Evolutionary conservation across 2,888 invertebrate genomes (phyloP).

Genomic region (Drosophila nr. medialis): DNA sequence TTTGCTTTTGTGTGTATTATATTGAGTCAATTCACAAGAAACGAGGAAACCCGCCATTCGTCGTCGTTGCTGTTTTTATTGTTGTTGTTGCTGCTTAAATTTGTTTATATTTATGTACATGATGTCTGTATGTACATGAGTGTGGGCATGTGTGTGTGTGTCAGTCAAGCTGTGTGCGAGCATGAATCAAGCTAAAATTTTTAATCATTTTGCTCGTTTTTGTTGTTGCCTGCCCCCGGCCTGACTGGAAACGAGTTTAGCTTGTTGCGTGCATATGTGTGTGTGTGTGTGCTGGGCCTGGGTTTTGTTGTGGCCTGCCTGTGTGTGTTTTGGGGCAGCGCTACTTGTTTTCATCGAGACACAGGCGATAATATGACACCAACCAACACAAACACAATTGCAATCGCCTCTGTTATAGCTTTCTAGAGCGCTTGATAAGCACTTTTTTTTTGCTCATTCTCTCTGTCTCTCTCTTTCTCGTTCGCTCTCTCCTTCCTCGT

Average conservation of each 20-base stretch:
- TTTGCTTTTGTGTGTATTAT: slow-evolving; percentile 59
- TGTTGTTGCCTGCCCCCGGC: slow-evolving; percentile 35
- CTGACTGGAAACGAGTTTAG: slow-evolving; percentile 70
- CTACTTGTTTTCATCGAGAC: slow-evolving; percentile 71
- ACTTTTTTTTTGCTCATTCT: slow-evolving; percentile 15
- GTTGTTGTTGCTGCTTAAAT: slow-evolving; percentile 49
- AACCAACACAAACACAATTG: slow-evolving; percentile 52
- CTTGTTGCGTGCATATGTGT: slow-evolving; percentile 60
- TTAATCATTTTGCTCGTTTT: slow-evolving; percentile 70
- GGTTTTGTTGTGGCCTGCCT: slow-evolving; percentile 29
- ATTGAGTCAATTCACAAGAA: slow-evolving; percentile 81
- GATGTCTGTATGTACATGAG: slow-evolving; percentile 21
- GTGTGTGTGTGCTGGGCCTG: slow-evolving; percentile 23
- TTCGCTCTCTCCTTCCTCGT: slow-evolving; percentile 25
- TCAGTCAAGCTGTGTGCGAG: slow-evolving; percentile 47
- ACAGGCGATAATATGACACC: slow-evolving; percentile 60
- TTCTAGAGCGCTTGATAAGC: slow-evolving; percentile 62
- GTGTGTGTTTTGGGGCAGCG: slow-evolving; percentile 44
- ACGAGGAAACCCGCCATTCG: slow-evolving; percentile 82
- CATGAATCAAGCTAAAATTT: slow-evolving; percentile 76
- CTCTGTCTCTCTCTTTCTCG: slow-evolving; percentile 7
- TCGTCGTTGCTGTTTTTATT: slow-evolving; percentile 41
- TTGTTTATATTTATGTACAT: slow-evolving; percentile 48
- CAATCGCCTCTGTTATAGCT: slow-evolving; percentile 38
- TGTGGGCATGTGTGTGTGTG: slow-evolving; percentile 18